Base-by-base conservation (phyloP, 2,113 vertebrate species). In the Lepisosteus osseus region DNA sequence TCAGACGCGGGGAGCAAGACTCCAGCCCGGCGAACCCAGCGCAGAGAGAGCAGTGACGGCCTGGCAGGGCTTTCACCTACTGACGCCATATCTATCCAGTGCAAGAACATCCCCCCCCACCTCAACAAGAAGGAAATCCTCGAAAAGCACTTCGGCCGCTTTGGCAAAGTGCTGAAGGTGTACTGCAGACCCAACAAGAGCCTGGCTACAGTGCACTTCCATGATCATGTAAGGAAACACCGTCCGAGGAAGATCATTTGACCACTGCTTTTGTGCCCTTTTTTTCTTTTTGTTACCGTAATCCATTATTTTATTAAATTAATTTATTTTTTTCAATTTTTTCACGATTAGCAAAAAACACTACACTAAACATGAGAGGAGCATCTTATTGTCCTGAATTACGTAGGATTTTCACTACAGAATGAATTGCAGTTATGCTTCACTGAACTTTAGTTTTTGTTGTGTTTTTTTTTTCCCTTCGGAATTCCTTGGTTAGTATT, bases 181-280 rank as follows among this genome's bases (percentile, higher is more conserved):
- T 86, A 81, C 70, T 96, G 92, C 47, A 87, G 87, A 3, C 89
- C 90, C 3, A 83, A 67, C 11, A 96, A 93, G 72, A 94, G 93
- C 63, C 76, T 86, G 62, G 95, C 93, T 0, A 74, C 92, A 9
- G 79, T 99, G 1, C 86, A 95, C 76, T 99, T 97, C 13, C 82
- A 87, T 11, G 93, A 98, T 78, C 94, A 97, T 0, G 97, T 99
- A 77, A 95, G 96, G 82, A 11, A 4, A 61, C 15, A 7, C 5
- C 9, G 3, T 11, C 13, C 12, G 12, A 67, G 47, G 54, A 3
- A 7, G 6, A 69, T 3, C 6, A 3, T 42, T 5, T 59, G 43
- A 61, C 6, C 12, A 43, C 17, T 64, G 4, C 29, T 64, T 7
- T 68, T 61, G 61, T 13, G n/a, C 47, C 42, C 3, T 7, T 2